Base-by-base conservation (phyloP, 2,113 vertebrate genomes). In the Scolopax mira region DNA sequence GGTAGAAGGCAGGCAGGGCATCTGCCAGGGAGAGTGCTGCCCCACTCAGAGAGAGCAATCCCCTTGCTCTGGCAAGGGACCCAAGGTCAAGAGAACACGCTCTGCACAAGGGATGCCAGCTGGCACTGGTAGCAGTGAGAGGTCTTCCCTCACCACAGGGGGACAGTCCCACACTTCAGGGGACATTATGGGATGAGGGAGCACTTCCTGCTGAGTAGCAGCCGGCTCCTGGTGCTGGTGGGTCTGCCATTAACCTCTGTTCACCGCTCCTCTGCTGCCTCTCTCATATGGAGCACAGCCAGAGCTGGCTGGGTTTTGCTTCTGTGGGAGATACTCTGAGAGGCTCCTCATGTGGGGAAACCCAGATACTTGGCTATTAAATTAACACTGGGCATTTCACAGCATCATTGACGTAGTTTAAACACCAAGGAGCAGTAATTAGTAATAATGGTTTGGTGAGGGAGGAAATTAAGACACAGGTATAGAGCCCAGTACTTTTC, bases 381-480 rank as follows among this genome's bases (percentile, higher is more conserved):
- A 94, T 93, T 90, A 95, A 80, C 14, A 0, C 37, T 0, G 4
- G 91, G 83, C 80, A 80, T 91, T 91, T 94, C 65, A 82, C 49
- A 90, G 77, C 66, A 94, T 77, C 57, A 30, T 8, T 77, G 70
- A 86, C 93, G 93, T 31, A 84, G 69, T 79, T 91, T 93, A 86
- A 94, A 92, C 86, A 95, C 91, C 73, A 88, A 92, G 77, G 41
- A 96, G 91, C 7, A 5, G 65, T 89, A 94, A 95, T 94, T 87
- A 96, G 86, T 87, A 89, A 93, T 90, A 85, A 93, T 17, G 52
- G 41, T 82, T 95, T 89, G 73, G 91, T 79, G 49, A 94, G 54
- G 78, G 71, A 95, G 71, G 89, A 96, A 93, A 96, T 97, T 95
- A 96, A 96, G 81, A 85, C 41, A 74, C 58, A 94, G 87, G 89